phyloP scores from a whole-genome alignment of 2,113 vertebrate genomes.

The Aldabrachelys gigantea region DNA sequence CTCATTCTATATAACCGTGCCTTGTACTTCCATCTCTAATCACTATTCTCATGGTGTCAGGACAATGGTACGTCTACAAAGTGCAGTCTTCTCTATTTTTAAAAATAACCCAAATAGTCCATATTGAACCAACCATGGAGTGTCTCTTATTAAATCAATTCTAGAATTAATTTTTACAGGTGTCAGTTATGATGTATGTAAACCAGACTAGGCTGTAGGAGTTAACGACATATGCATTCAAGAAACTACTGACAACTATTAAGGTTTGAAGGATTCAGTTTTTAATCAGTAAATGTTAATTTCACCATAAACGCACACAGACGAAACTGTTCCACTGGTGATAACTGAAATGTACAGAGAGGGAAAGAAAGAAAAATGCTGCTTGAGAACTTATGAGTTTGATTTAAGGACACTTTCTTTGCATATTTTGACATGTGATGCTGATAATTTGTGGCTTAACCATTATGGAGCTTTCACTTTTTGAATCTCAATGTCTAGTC shows the following conservation, averaged over 20 bases:
- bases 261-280: background rate
- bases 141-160: background rate
- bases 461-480: background rate
- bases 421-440: background rate
- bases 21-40: background rate
- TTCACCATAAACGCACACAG: background rate
- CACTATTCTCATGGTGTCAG: background rate
- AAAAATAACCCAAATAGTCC: background rate
- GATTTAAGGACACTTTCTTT: background rate
- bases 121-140: background rate
- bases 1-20: background rate
- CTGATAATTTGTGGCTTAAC: background rate
- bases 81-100: background rate
- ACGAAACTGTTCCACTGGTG: background rate
- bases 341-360: background rate
- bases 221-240: no score
- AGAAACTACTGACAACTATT: background rate
- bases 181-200: background rate
- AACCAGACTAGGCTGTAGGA: background rate
- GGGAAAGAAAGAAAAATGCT: background rate
- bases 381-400: background rate
- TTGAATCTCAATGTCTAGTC: background rate
- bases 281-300: background rate
- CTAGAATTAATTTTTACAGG: fast-evolving
- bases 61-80: background rate